A percentile compares a stretch with the other conserved stretches of the same genome.
phyloP scores from a whole-genome alignment of 2,888 invertebrate genomes.

The Chouioia cunea region DNA sequence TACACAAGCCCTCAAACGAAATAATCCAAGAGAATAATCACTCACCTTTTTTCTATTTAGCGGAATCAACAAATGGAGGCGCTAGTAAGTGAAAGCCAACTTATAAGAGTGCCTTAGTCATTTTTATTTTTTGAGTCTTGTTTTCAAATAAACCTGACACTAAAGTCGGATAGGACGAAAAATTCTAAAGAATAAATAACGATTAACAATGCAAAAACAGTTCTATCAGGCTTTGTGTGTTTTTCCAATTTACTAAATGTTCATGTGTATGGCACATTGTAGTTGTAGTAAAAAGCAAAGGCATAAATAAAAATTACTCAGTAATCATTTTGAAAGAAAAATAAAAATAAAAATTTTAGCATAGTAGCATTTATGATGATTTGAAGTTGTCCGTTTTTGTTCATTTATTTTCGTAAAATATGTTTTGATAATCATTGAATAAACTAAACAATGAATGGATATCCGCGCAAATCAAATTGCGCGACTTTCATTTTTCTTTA shows the following conservation, averaged over 20 bases:
- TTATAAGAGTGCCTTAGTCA: constrained; percentile 65
- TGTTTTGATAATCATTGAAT: too few species aligned
- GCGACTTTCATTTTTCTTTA: too few species aligned
- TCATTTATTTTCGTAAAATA: too few species aligned
- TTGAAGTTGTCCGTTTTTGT: too few species aligned
- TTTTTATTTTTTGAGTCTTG: constrained; percentile 46
- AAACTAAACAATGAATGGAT: too few species aligned
- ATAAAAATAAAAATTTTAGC: too few species aligned
- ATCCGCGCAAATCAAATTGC: too few species aligned
- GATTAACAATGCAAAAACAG: not conserved
- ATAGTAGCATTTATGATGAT: too few species aligned
- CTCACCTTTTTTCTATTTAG: constrained; percentile 70
- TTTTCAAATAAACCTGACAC: constrained; percentile 37
- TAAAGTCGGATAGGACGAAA: constrained; percentile 35
- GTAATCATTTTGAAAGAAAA: too few species aligned
- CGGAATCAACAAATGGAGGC: constrained; percentile 82
- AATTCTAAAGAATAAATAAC: not conserved
- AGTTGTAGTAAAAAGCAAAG: constrained; percentile 6
- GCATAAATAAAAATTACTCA: too few species aligned
- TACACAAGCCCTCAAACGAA: constrained; percentile 50
- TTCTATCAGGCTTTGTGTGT: constrained; percentile 35
- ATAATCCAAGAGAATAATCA: constrained; percentile 66
- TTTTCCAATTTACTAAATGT: constrained; percentile 26
- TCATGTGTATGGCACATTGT: constrained; percentile 38
- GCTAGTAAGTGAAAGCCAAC: constrained; percentile 72